Evolutionary conservation across 1,140 invertebrate species (phyloP), one percentile per base, ranked within the genome.

Genomic region (Eciton burchellii): DNA sequence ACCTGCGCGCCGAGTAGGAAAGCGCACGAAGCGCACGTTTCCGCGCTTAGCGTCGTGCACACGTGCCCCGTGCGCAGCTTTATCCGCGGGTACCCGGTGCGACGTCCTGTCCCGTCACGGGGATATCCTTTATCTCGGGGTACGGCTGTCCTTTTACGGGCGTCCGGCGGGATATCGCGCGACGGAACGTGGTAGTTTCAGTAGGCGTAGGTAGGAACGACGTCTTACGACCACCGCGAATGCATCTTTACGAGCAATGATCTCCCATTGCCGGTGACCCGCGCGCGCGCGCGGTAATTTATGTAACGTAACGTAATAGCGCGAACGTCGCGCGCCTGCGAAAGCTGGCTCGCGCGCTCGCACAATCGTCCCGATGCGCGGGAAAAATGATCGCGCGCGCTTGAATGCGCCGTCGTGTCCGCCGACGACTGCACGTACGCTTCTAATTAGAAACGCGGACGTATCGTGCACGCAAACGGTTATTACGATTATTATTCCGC

Each of bases 111-210:
- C 35, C 35, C 49, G 49, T 81, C 76, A 66, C 72, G 81, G 65
- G 77, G 81, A 72, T 84, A 84, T 84, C 77, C 83, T 84, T 79
- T 84, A 84, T 84, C 83, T 81, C 77, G 74, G 43, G 26, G 43
- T 35, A 81, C 35, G 35, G 52, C 76, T 72, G 65, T 81, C 83
- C 83, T 84, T 84, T 84, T 84, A 84, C 62, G 83, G 72, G 74
- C 12, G 74, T 70, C n/a, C 74, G 74, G 74, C 63, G 43, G 2
- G 74, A 68, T 77, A 56, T 45, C 74, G 63, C 47, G 60, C 24
- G 16, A 45, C 52, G 19, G n/a, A n/a, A n/a, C n/a, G n/a, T n/a
- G n/a, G n/a, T n/a, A n/a, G n/a, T n/a, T n/a, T n/a, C n/a, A n/a
- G 74, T 79, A 79, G 74, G 74, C 63, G 74, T 79, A 70, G 56